Base-by-base conservation (phyloP, 2,888 invertebrate species). In the Ormyrus rosae region DNA sequence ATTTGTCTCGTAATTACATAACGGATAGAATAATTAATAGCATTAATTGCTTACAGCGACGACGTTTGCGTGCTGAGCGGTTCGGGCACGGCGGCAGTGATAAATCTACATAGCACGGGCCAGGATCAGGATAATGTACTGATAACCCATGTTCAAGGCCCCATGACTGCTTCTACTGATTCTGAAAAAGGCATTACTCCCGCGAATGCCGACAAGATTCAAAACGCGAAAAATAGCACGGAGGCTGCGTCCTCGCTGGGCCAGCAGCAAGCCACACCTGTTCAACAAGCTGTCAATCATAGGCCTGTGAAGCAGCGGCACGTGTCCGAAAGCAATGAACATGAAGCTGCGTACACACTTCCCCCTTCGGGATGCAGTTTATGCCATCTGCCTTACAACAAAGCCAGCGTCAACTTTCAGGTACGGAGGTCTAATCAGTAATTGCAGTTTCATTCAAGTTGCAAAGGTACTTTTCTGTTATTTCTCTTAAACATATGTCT, bases 1-100 rank as follows among this genome's bases (percentile, higher is more conserved):
- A 34, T 34, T 34, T 34, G 3, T 34, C 4, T 34, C 34, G 34
- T 4, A 34, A 34, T 34, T 34, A 0, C 34, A 4, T 4, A 34
- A 34, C 34, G 34, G 4, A 34, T 34, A 34, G 4, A 34, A 10
- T 53, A 1, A 61, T 45, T 6, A 10, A 68, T 3, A 34, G 4
- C 34, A 34, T 34, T 34, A 34, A 34, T 34, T 34, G 34, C 34
- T 34, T 2, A 4, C 89, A 98, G 98, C 85, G 99, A 98, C 87
- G 99, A 99, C 86, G 96, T 99, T 0, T 98, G 98, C 88, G 96
- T 99, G 0, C 90, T 99, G 55, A 98, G 97, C 70, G 98, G 97
- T 0, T 96, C 95, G 34, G 99, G 99, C 0, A 99, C 99, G 0
- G 99, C 98, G 1, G 98, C 98, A 0, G 94, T 97, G 19, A 96